phyloP scores from a whole-genome alignment of 1,140 invertebrate species.

The Maniola jurtina region DNA sequence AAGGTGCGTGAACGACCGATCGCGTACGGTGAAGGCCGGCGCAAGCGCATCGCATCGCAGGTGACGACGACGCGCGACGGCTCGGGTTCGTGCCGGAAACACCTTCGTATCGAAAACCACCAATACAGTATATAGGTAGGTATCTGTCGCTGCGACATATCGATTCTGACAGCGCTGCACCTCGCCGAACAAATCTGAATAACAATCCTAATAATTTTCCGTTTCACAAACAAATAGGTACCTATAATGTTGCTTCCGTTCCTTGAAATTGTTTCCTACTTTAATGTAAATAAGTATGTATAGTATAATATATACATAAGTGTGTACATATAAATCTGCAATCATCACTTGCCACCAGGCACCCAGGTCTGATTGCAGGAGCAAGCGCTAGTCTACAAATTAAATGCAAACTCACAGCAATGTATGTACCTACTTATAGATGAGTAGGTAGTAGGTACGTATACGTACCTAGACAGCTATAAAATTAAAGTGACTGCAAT shows the following conservation, averaged over 20 bases:
- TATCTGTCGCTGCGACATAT: too few species aligned
- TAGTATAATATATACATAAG: too few species aligned
- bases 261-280: too few species aligned
- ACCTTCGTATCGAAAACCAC: conserved; percentile 15
- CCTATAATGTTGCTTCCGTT: background rate
- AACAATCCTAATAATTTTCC: background rate
- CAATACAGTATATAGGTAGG: too few species aligned
- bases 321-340: too few species aligned
- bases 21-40: conserved; percentile 46
- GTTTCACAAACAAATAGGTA: background rate
- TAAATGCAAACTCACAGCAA: too few species aligned
- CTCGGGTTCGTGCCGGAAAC: conserved; percentile 18
- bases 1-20: conserved; percentile 51
- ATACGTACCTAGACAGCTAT: background rate
- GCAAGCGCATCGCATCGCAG: conserved; percentile 38
- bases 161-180: background rate
- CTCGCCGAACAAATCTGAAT: background rate
- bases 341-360: too few species aligned
- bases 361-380: too few species aligned
- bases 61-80: conserved; percentile 36
- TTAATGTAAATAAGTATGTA: too few species aligned
- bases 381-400: too few species aligned
- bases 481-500: conserved; percentile 1
- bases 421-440: too few species aligned
- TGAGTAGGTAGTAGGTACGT: too few species aligned